Percentiles rank a stretch among this genome's conserved stretches.
Evolutionary conservation across 2,888 invertebrate genomes (phyloP).

Genomic region (Itoplectis maculator): DNA sequence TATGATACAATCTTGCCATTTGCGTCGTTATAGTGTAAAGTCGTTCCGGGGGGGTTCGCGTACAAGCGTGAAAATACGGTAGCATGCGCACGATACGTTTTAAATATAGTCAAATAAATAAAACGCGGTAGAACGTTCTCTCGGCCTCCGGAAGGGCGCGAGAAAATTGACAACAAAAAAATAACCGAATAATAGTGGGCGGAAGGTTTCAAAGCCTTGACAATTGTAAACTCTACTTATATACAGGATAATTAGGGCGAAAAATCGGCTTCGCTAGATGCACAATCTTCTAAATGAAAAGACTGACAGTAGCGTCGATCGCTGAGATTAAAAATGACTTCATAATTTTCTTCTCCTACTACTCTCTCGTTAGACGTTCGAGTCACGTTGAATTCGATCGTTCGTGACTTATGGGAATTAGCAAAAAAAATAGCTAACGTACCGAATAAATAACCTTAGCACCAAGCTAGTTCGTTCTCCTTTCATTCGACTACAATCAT

Average conservation of each 20-base stretch:
- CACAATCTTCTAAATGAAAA: constrained; percentile 79
- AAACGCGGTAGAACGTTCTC: constrained; percentile 46
- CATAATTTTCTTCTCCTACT: constrained; percentile 22
- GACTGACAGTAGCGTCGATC: constrained; percentile 79
- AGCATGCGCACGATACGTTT: constrained; percentile 31
- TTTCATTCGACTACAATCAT: constrained; percentile 27
- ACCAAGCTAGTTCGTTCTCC: constrained; percentile 58
- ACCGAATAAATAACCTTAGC: constrained; percentile 65
- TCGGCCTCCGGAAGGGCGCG: not conserved
- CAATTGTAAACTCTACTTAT: constrained; percentile 47
- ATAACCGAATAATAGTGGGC: constrained; percentile 17
- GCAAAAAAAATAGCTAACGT: constrained; percentile 42
- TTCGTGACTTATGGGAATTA: not conserved
- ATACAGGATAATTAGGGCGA: constrained; percentile 57
- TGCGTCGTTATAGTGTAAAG: constrained; percentile 54
- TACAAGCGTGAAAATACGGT: constrained; percentile 45
- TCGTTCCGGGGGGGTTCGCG: constrained; percentile 32
- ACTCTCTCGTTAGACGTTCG: constrained; percentile 3
- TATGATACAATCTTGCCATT: constrained; percentile 59
- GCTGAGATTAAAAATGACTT: constrained; percentile 35
- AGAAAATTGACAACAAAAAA: constrained; percentile 3
- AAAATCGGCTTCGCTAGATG: constrained; percentile 74
- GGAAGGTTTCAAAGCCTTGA: constrained; percentile 33
- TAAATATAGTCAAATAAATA: constrained; percentile 49
- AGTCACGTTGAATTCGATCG: not conserved